Base-by-base conservation (phyloP, 1,140 invertebrate species). In the Chymomyza costata region DNA sequence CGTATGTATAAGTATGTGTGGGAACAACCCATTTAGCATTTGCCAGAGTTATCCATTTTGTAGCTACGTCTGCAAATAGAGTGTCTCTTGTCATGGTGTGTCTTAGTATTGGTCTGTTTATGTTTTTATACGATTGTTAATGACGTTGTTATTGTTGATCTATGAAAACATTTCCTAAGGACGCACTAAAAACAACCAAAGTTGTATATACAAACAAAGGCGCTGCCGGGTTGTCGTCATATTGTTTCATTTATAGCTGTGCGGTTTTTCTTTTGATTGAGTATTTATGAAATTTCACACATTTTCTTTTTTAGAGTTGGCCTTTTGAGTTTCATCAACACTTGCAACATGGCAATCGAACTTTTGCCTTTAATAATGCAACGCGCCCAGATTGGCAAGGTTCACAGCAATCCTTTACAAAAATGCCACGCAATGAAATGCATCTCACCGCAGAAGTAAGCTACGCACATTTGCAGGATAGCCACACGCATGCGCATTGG, bases 121-220 rank as follows among this genome's bases (percentile, higher is more conserved):
- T 81, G 65, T 81, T 82, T 81, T 81, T 81, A 81, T 81, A 81
- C 76, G 76, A 82, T 50, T 51, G 74, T 81, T 80, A 81, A 81
- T 69, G 76, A 82, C 61, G 57, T 45, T 82, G 65, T 81, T 82
- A 70, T 81, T 78, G 73, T 67, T 67, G 57, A 57, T 60, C 67
- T 70, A 67, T 45, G 63, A 52, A 66, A 58, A 63, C 55, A 38
- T 52, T 51, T 53, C 39, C 40, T 32, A 30, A 56, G 39, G 53
- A 65, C 52, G 65, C 67, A 81, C 74, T 81, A 62, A 81, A 73
- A 80, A 81, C 73, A 80, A 81, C 68, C 74, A 81, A 81, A 81
- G 51, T 65, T 81, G 67, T 67, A 56, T 80, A 80, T 81, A 80
- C 74, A 80, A 80, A 80, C 74, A 80, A 80, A 54, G 62, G 76